These are phyloP conservation scores for Cerastis leucographa DNA, from an alignment of 2,888 invertebrate species.

Conservation along the genomic window DNA sequence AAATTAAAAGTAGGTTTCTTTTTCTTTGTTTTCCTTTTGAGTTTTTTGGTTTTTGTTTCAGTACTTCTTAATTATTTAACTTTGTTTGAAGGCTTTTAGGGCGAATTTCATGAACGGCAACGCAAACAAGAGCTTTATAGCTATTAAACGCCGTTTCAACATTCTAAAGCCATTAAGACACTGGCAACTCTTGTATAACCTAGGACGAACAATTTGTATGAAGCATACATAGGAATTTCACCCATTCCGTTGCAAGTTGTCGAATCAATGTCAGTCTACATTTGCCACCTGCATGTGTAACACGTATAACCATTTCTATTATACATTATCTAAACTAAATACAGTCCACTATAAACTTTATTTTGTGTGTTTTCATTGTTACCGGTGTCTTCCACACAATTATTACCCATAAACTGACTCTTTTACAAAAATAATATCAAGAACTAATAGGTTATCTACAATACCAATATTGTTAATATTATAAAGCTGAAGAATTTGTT, in stretches of 20 bases:
- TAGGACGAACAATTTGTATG: not conserved
- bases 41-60: not conserved
- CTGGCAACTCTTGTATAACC: not conserved
- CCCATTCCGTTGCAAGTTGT: no score
- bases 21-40: not conserved
- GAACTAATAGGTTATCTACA: not conserved
- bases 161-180: not conserved
- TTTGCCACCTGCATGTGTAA: no score
- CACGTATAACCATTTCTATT: no score
- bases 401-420: not conserved
- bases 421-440: not conserved
- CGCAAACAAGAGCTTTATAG: not conserved
- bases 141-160: not conserved
- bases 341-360: no score
- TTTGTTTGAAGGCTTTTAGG: not conserved
- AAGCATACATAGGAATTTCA: no score
- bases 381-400: no score
- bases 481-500: no score
- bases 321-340: no score
- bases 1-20: not conserved
- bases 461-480: no score
- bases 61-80: not conserved
- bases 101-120: not conserved
- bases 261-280: no score
- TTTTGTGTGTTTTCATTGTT: no score